Base-by-base conservation (phyloP, 2,797 vertebrate genomes). In the Ceryle rudis region DNA sequence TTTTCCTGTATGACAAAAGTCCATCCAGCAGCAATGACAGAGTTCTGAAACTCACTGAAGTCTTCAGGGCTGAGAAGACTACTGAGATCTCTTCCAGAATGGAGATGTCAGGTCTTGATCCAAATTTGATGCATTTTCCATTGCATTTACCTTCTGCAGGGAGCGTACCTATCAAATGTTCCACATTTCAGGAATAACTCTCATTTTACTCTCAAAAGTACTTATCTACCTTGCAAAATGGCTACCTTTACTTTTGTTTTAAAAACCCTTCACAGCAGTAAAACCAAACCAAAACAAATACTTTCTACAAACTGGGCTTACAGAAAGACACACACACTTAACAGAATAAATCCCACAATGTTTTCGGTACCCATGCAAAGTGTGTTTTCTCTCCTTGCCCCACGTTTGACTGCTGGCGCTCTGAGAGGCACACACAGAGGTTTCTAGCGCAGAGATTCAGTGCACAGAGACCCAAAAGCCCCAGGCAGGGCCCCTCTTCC, bases 141-240 rank as follows among this genome's bases (percentile, higher is more conserved):
- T 15, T 65, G 52, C 44, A 57, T 82, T 82, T 51, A 85, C 37
- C 54, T 95, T 81, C 82, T 90, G 62, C 44, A 77, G 41, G 55
- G 19, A 93, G 11, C 57, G 31, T 28, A 86, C 29, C 47, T 86
- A 44, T 86, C 64, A 64, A 57, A 74, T 8, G 19, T 72, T 81
- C 74, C 90, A 51, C 70, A 18, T 67, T 51, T 94, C 42, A 96
- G 81, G 90, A 94, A 85, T 6, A 23, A 46, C 61, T 91, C 69
- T 93, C 46, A 62, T 81, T 91, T 93, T 77, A 96, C 39, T 90
- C 77, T 90, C 90, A 84, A 72, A 94, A 47, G 52, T 83, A 94
- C 92, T 88, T 79, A 75, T 81, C 85, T 75, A 90, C 61, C 39
- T 88, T 67, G n/a, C 37, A 81, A 84, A 81, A 71, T 66, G 80